A percentile compares a stretch with the other conserved stretches of the same genome.
Evolutionary conservation across 2,797 vertebrate species (phyloP).

Genomic region (Sylvia borin): DNA sequence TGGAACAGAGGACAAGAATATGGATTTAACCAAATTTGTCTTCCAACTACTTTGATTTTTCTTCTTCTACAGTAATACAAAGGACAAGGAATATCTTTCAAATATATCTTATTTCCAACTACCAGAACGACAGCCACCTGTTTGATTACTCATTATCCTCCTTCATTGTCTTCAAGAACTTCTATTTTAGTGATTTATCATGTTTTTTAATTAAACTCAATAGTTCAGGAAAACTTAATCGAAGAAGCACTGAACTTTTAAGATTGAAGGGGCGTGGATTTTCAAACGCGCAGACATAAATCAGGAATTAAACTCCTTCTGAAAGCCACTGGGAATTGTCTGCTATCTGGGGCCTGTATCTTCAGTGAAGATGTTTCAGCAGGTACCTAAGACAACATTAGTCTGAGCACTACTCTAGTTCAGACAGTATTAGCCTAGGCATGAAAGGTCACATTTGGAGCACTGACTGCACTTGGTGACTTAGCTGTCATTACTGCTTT

Average conservation of each 20-base stretch:
- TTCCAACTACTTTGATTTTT: not conserved
- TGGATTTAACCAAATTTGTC: not conserved
- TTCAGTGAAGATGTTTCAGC: not conserved
- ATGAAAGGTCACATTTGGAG: not conserved
- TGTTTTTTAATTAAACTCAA: not conserved
- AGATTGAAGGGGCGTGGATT: not conserved
- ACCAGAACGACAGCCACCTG: not conserved
- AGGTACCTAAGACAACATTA: not conserved
- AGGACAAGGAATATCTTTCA: not conserved
- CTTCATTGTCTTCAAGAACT: not conserved
- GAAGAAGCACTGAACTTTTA: not conserved
- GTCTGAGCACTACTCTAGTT: not conserved
- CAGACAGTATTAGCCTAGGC: not conserved
- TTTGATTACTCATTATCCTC: not conserved
- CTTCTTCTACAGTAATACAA: not conserved
- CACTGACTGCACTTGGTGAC: not conserved
- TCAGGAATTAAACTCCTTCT: not conserved
- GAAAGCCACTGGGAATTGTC: not conserved
- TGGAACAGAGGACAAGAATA: not conserved
- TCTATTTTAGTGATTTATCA: not conserved
- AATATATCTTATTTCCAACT: not conserved
- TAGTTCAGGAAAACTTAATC: not conserved
- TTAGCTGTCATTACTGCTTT: not conserved
- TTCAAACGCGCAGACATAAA: not conserved
- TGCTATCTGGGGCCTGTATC: not conserved